A percentile compares a stretch with the other conserved stretches of the same genome.
Conservation (phyloP, 2,113 vertebrate genomes). For the Engystomops pustulosus region DNA sequence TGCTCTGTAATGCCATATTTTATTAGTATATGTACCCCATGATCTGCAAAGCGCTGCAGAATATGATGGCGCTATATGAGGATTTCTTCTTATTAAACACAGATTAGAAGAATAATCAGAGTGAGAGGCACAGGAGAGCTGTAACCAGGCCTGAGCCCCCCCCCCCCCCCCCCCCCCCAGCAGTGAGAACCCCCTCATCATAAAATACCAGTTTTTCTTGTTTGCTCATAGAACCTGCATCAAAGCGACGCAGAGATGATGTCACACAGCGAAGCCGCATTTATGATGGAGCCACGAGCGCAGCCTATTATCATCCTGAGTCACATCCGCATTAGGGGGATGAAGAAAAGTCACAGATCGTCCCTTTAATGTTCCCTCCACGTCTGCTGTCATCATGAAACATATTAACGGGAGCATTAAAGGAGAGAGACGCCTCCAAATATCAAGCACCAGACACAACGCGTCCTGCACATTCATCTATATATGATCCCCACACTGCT, state of each 20-base stretch:
- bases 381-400: background rate
- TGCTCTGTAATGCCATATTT: too few species aligned
- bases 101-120: too few species aligned
- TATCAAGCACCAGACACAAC: background rate
- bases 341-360: background rate
- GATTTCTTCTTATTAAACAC: too few species aligned
- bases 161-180: too few species aligned
- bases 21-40: too few species aligned
- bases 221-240: background rate
- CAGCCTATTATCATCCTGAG: slow-evolving; percentile 10
- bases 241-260: slow-evolving; percentile 8
- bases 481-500: background rate
- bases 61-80: too few species aligned
- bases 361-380: slow-evolving; percentile 16
- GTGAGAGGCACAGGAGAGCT: too few species aligned
- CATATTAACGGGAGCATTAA: background rate
- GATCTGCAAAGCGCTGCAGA: too few species aligned
- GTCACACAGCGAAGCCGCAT: background rate
- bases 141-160: too few species aligned
- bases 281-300: slow-evolving; percentile 30
- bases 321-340: slow-evolving; percentile 28
- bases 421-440: background rate
- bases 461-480: too few species aligned
- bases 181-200: background rate
- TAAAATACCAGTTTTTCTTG: background rate